Base-by-base conservation (phyloP, 1,140 invertebrate genomes). In the Cydia strobilella region DNA sequence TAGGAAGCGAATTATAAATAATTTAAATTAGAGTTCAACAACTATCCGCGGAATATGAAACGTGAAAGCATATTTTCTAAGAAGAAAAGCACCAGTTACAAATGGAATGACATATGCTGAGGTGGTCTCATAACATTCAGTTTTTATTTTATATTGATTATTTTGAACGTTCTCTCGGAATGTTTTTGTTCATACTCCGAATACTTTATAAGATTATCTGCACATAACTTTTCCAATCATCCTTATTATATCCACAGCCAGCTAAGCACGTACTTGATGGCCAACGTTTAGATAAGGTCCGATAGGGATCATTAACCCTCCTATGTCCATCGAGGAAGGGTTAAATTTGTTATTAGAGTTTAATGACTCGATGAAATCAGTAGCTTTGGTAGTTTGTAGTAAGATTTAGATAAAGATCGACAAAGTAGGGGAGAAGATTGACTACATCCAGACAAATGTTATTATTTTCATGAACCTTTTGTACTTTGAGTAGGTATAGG, bases 351-450 rank as follows among this genome's bases (percentile, higher is more conserved):
- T 59, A 23, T 59, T 59, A 59, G 18, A 59, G 9, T 59, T 59
- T 20, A 59, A 59, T 59, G 54, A 59, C 54, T 59, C 54, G 54
- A 23, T 59, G 54, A 59, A 59, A 59, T 59, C 20, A 51, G 48
- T 59, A 23, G 54, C 20, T 23, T 12, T 10, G 2, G 20, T 59
- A 59, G 54, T 59, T 23, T 59, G 18, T 59, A 59, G 54, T 59
- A 20, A n/a, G 51, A 54, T 54, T 59, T 59, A 59, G 54, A 59
- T 59, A 59, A 59, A 59, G 20, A 59, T 59, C 20, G 18, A 59
- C 20, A 10, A 23, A 59, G 18, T n/a, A n/a, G 15, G 9, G 10
- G 4, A 18, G 3, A 54, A 54, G 51, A 59, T 59, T 59, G 1
- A 45, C 42, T 51, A 51, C n/a, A 18, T 51, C 15, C 10, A 13